Percentiles rank a stretch among this genome's conserved stretches.
phyloP scores from a whole-genome alignment of 1,140 invertebrate genomes.

The Atta colombica region DNA sequence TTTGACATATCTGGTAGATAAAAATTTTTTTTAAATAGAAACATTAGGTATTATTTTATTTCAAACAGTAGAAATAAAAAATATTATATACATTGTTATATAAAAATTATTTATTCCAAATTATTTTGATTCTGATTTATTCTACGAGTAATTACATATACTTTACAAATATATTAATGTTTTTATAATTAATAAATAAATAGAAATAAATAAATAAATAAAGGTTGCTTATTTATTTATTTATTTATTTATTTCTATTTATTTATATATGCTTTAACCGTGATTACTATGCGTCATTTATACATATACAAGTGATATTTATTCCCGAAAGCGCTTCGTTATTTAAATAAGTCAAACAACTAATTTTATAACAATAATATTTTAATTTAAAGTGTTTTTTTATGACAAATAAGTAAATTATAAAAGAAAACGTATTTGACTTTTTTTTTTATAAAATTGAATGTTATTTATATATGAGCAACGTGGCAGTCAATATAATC shows the following conservation, averaged over 20 bases:
- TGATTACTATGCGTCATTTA: neutral
- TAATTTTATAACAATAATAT: conserved; percentile 5
- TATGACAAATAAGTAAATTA: neutral
- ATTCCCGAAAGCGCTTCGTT: neutral
- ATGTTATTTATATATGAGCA: no score
- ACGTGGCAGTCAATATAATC: no score
- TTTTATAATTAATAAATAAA: neutral
- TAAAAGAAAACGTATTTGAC: neutral
- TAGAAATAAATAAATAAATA: conserved; percentile 3
- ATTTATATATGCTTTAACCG: neutral
- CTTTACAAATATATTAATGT: neutral
- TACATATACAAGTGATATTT: neutral
- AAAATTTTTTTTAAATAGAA: neutral
- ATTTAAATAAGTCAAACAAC: neutral
- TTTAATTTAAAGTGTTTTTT: neutral
- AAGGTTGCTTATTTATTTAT: no score
- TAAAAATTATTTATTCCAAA: neutral
- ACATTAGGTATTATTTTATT: neutral
- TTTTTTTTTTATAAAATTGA: neutral
- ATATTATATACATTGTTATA: neutral
- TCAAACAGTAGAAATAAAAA: neutral
- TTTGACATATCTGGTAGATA: neutral
- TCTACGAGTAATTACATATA: neutral
- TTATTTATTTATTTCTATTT: no score
- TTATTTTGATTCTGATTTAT: conserved; percentile 4